phyloP scores from a whole-genome alignment of 2,888 invertebrate genomes.

The Odontocerum albicorne region DNA sequence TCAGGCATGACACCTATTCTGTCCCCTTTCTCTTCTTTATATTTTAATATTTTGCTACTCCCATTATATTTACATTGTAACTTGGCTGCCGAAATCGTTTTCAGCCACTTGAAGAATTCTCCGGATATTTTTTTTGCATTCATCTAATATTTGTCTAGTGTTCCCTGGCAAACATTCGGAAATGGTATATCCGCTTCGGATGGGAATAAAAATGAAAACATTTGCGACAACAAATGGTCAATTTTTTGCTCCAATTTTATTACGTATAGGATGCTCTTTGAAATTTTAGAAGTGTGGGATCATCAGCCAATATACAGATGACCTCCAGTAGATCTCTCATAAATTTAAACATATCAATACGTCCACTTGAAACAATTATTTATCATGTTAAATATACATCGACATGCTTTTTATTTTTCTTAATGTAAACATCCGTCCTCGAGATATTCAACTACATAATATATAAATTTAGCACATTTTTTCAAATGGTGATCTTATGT shows the following conservation, averaged over 20 bases:
- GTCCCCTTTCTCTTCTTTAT: neutral
- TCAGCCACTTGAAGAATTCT: slow-evolving; percentile 21
- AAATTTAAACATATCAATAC: no score
- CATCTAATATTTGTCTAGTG: slow-evolving; percentile 20
- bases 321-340: no score
- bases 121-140: slow-evolving; percentile 4
- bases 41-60: no score
- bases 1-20: neutral
- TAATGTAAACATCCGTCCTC: no score
- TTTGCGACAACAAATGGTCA: slow-evolving; percentile 11
- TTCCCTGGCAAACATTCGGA: slow-evolving; percentile 24
- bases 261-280: slow-evolving; percentile 1
- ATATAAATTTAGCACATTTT: no score
- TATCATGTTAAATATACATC: no score
- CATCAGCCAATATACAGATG: no score
- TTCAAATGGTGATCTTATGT: no score
- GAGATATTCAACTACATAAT: no score
- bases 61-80: slow-evolving; percentile 22
- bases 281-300: slow-evolving; percentile 27
- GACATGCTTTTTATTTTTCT: no score
- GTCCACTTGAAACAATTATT: no score
- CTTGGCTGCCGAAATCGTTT: slow-evolving; percentile 12
- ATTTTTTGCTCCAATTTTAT: neutral
- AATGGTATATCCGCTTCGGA: slow-evolving; percentile 15
- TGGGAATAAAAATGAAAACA: neutral